phyloP scores from a whole-genome alignment of 37 sponge, comb jelly and placozoan genomes.

The Bolinopsis microptera region DNA sequence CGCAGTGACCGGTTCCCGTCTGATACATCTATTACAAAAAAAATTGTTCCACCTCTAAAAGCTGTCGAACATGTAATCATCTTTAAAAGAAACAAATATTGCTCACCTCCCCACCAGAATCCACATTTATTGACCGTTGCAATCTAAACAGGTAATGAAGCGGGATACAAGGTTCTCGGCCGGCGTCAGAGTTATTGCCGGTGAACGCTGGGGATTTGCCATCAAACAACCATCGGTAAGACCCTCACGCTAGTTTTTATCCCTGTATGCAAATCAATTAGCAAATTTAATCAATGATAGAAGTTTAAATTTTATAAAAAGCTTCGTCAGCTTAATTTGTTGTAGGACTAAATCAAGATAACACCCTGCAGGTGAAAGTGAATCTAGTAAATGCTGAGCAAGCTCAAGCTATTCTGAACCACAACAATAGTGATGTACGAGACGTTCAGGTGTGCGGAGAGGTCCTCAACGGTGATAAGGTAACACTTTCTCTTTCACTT shows the following conservation, averaged over 20 bases:
- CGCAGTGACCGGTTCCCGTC: no score
- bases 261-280: background rate
- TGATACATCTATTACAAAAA: no score
- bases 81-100: no score
- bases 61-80: no score
- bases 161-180: constrained; percentile 88
- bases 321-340: background rate
- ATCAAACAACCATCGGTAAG: constrained; percentile 47
- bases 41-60: no score
- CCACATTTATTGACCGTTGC: no score
- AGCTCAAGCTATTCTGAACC: background rate
- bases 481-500: no score
- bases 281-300: no score
- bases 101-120: no score
- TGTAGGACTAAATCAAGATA: no score
- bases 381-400: constrained; percentile 3
- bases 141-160: constrained; percentile 84
- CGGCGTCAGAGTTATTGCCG: constrained; percentile 71
- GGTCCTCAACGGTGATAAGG: constrained; percentile 28
- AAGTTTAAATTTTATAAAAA: background rate
- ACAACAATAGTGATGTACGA: background rate
- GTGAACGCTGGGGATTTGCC: constrained; percentile 53
- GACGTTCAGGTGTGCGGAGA: background rate
- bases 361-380: constrained; percentile 38
- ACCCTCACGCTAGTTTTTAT: background rate